Evolutionary conservation across 1,140 invertebrate genomes (phyloP).

Genomic region (Odontomachus brunneus): DNA sequence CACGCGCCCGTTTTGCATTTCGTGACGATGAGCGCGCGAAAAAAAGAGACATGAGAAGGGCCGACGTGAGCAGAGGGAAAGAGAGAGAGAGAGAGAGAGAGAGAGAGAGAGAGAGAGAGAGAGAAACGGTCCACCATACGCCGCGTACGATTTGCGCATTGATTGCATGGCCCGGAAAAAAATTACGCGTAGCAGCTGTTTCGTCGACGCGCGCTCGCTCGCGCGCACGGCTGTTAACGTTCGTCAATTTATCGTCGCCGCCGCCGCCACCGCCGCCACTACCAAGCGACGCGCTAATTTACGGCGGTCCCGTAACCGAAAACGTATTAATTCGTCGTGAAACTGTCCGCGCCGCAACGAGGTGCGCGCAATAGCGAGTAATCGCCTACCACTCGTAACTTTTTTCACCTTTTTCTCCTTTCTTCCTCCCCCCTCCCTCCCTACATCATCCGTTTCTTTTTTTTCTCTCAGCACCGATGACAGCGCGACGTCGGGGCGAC

Average conservation of each 20-base stretch:
- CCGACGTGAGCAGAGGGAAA: no score
- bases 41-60: neutral
- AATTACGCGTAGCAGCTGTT: constrained; percentile 66
- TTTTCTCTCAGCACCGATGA: neutral
- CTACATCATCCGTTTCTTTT: no score
- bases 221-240: constrained; percentile 65
- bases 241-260: constrained; percentile 69
- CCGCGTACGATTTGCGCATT: constrained; percentile 66
- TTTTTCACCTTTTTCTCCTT: neutral
- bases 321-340: constrained; percentile 75
- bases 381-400: neutral
- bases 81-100: no score
- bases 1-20: neutral
- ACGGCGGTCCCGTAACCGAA: constrained; percentile 68
- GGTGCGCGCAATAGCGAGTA: constrained; percentile 41
- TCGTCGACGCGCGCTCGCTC: constrained; percentile 25
- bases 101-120: neutral
- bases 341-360: constrained; percentile 58
- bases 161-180: constrained; percentile 67
- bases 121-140: constrained; percentile 33
- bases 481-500: constrained; percentile 3
- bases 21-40: neutral
- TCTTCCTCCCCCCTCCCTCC: neutral
- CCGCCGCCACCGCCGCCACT: constrained; percentile 17
- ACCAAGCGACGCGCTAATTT: constrained; percentile 67